phyloP scores from a whole-genome alignment of 2,797 vertebrate species.

The Nothura maculosa region DNA sequence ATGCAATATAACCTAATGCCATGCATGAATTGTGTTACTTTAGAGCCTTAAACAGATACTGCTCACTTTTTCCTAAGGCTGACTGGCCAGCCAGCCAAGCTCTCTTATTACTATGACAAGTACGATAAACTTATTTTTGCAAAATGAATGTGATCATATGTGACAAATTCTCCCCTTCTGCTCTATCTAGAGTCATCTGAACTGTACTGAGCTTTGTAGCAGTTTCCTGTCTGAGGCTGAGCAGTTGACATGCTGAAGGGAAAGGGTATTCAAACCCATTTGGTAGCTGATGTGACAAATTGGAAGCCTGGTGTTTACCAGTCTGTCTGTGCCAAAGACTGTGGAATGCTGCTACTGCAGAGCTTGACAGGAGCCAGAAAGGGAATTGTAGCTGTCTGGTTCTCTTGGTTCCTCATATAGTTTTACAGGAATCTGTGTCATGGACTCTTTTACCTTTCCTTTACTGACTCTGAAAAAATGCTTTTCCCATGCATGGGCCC shows the following conservation, averaged over 20 bases:
- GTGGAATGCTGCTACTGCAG: background rate
- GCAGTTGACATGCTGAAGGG: background rate
- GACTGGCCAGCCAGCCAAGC: slow-evolving; percentile 21
- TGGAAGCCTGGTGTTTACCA: background rate
- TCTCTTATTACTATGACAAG: slow-evolving; percentile 24
- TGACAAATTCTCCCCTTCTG: slow-evolving; percentile 19
- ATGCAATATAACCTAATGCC: slow-evolving; percentile 66
- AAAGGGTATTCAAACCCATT: background rate
- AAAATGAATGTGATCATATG: slow-evolving; percentile 53
- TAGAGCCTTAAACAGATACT: slow-evolving; percentile 59
- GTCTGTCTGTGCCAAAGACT: background rate
- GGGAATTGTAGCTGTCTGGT: background rate
- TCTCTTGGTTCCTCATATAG: background rate
- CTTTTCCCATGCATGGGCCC: background rate
- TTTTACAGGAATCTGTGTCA: background rate
- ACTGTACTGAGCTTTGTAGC: slow-evolving; percentile 16
- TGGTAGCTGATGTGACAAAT: background rate
- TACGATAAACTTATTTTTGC: slow-evolving; percentile 47
- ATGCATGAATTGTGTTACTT: slow-evolving; percentile 66
- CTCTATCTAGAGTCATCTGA: background rate
- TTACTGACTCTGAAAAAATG: background rate
- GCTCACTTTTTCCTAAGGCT: slow-evolving; percentile 38
- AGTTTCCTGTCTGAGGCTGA: background rate
- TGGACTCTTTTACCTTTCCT: background rate
- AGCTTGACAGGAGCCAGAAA: background rate